Base-by-base conservation (phyloP, 2,797 vertebrate species). In the Steatocranus sp. region DNA sequence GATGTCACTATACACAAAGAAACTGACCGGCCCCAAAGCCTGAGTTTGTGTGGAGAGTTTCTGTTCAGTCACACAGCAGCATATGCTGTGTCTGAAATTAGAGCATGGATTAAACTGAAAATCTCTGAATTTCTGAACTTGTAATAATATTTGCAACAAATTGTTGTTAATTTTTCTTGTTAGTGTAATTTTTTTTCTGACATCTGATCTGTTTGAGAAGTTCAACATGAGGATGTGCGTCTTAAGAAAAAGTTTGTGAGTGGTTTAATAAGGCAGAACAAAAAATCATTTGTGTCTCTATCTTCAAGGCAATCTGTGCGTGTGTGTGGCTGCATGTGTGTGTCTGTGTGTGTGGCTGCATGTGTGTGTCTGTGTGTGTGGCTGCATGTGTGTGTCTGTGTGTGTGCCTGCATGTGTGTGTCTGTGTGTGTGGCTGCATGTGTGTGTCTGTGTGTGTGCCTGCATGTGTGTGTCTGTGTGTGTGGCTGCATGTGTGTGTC, bases 1-100 rank as follows among this genome's bases (percentile, higher is more conserved):
- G 94, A 91, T 94, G 96, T 93, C 9, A 86, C 85, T 83, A 89
- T 54, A 83, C 79, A 75, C 93, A 86, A 88, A 92, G 77, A 88
- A 88, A 94, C 82, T 5, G 50, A 53, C 4, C 17, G 5, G 3
- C 9, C 23, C 56, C 34, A 14, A 2, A 46, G 46, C 8, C 48
- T 77, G 58, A 83, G 49, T 18, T 38, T 25, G 3, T 32, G 15
- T 27, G 76, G 4, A 34, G 73, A 11, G 49, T 38, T 38, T 48
- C 25, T 27, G 27, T 5, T 51, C 30, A 6, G 18, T 25, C n/a
- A 36, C 51, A 11, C 1, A 2, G 49, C 20, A 38, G 34, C 15
- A 4, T 2, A 4, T 25, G 36, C 20, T 43, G 8, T 23, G 30
- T 3, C 73, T 25, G 9, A 75, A 51, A 66, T 66, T 38, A 14